phyloP scores from a whole-genome alignment of 2,797 vertebrate species.

The Diplodus puntazzo region DNA sequence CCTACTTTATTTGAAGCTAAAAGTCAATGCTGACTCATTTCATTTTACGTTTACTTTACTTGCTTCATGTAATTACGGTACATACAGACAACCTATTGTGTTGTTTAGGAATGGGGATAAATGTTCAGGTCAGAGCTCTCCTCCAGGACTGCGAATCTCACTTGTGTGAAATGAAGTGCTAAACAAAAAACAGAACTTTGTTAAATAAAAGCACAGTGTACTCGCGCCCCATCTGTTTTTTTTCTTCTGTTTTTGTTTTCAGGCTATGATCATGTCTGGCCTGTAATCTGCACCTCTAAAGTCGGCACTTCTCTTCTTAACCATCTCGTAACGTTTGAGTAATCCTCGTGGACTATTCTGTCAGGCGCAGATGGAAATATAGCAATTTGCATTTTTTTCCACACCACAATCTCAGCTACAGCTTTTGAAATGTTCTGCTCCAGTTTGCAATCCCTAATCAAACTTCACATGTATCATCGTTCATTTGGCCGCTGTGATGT shows the following conservation, averaged over 20 bases:
- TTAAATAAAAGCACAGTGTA: background rate
- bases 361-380: slow-evolving; percentile 18
- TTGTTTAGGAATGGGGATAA: no score
- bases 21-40: no score
- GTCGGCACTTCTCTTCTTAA: background rate
- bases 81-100: background rate
- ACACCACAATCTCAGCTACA: background rate
- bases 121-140: background rate
- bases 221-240: background rate
- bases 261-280: background rate
- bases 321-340: slow-evolving; percentile 2
- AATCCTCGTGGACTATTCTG: slow-evolving; percentile 1
- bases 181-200: background rate
- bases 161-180: background rate
- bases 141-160: background rate
- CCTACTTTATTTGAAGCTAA: no score
- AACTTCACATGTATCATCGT: slow-evolving; percentile 31
- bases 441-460: slow-evolving; percentile 20
- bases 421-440: slow-evolving; percentile 31
- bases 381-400: slow-evolving; percentile 8
- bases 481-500: slow-evolving; percentile 29
- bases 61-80: no score
- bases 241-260: background rate
- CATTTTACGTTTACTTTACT: no score
- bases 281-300: background rate